Evolutionary conservation across 2,888 invertebrate genomes (phyloP), one percentile per base, ranked within the genome.

Genomic region (Thymelicus sylvestris): DNA sequence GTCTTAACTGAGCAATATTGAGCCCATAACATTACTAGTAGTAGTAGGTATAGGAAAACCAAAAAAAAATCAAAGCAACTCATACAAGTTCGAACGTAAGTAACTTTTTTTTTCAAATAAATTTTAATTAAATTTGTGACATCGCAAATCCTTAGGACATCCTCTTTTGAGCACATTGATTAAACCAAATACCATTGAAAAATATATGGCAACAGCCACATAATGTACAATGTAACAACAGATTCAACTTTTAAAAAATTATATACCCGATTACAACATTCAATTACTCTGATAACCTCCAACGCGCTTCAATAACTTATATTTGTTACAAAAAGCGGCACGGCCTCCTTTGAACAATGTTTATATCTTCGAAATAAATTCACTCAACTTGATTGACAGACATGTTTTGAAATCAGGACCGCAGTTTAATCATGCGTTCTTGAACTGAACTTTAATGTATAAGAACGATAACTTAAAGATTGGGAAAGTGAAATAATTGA

Each of bases 401-500:
- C 44, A 57, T 19, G 50, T 67, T 67, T 67, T 19, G 50, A 19
- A 70, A 70, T 70, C 64, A 65, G 41, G 50, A 44, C 8, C 64
- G 64, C n/a, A 7, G 38, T 70, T 69, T 59, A 65, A 60, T 41
- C 69, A 65, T 60, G 64, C 64, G 59, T 24, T 15, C 63, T 57
- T 64, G 64, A 50, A 64, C 39, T 55, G 48, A 31, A 57, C 69
- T 59, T 57, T 59, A 48, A 24, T 52, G 62, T 65, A 65, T 60
- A 59, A 59, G 64, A 50, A 59, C 4, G 57, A 59, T 60, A 65
- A 65, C 31, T 65, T 50, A 64, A 59, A 64, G 24, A 41, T 50
- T 50, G 38, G 59, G 65, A 65, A 69, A 69, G 57, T 69, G 31
- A 59, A 44, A 59, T 70, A 52, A 60, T 67, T 61, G 10, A 8